Evolutionary conservation across 2,888 invertebrate species (phyloP).

Genomic region (Tanypteryx hageni): DNA sequence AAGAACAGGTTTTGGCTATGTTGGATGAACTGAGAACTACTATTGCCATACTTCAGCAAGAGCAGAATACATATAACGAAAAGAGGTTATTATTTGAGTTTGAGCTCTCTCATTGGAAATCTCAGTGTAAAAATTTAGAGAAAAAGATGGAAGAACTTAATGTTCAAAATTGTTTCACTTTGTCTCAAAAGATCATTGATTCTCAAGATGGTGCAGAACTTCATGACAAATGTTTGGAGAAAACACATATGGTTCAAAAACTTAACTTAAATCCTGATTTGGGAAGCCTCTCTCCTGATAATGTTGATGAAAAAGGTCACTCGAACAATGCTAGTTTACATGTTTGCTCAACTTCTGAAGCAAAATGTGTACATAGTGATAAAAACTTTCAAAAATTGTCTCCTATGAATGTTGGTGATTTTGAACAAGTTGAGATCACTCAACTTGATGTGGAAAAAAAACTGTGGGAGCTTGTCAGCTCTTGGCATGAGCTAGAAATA

Average conservation of each 20-base stretch:
- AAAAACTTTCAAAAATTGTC: too few relatives aligned
- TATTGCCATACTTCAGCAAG: not conserved
- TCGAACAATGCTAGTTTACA: too few relatives aligned
- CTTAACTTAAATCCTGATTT: not conserved
- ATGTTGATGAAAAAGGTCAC: not conserved
- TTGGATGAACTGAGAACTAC: not conserved
- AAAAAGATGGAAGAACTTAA: not conserved
- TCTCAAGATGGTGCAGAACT: not conserved
- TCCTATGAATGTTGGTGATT: not conserved
- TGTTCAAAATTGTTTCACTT: not conserved
- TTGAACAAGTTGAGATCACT: not conserved
- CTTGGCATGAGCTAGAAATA: conserved; percentile 14
- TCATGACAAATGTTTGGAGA: not conserved
- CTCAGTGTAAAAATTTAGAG: not conserved
- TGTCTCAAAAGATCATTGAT: not conserved
- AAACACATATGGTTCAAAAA: not conserved
- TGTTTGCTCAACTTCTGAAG: too few relatives aligned
- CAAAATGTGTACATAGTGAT: too few relatives aligned
- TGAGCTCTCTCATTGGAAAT: not conserved
- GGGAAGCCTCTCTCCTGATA: not conserved
- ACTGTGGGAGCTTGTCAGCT: not conserved
- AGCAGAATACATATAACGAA: not conserved
- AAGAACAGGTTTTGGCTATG: not conserved
- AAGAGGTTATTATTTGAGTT: not conserved
- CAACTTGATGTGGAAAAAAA: conserved; percentile 12